These are phyloP conservation scores for Furcifer pardalis DNA, from an alignment of 2,797 vertebrate genomes.

Conservation along the genomic window DNA sequence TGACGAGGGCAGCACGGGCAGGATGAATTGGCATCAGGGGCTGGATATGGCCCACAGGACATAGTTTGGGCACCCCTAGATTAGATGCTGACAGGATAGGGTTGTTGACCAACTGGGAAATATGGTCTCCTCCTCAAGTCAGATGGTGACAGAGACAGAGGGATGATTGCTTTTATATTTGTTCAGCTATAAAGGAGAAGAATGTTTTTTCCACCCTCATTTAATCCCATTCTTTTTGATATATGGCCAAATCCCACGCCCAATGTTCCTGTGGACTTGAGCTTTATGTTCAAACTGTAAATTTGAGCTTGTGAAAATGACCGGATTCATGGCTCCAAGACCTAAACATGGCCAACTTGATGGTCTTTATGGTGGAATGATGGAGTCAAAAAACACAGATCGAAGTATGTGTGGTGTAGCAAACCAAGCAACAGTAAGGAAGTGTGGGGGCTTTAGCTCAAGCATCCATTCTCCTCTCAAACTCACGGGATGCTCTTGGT, in stretches of 20 bases:
- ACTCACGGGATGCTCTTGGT: too few relatives aligned
- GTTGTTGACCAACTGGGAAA: neutral
- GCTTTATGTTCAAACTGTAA: neutral
- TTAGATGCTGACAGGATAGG: too few relatives aligned
- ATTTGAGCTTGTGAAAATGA: neutral
- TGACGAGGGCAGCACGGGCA: too few relatives aligned
- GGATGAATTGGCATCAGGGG: too few relatives aligned
- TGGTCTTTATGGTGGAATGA: too few relatives aligned
- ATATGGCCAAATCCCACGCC: neutral
- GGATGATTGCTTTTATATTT: neutral
- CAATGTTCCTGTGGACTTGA: neutral
- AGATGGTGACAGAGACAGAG: neutral
- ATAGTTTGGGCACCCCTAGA: too few relatives aligned
- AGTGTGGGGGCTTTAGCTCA: too few relatives aligned
- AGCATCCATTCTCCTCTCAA: too few relatives aligned
- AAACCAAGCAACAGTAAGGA: too few relatives aligned
- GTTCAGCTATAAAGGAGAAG: neutral
- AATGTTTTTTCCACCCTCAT: neutral
- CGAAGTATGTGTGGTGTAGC: too few relatives aligned
- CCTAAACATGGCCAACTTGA: neutral
- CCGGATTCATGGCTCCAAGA: neutral
- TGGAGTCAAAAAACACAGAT: too few relatives aligned
- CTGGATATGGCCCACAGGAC: too few relatives aligned
- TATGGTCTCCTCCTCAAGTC: neutral
- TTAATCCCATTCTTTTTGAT: neutral